A percentile compares a stretch with the other conserved stretches of the same genome.
These are phyloP conservation scores for Myotis yumanensis DNA, from an alignment of 2,113 vertebrate species.

Conservation along the genomic window DNA sequence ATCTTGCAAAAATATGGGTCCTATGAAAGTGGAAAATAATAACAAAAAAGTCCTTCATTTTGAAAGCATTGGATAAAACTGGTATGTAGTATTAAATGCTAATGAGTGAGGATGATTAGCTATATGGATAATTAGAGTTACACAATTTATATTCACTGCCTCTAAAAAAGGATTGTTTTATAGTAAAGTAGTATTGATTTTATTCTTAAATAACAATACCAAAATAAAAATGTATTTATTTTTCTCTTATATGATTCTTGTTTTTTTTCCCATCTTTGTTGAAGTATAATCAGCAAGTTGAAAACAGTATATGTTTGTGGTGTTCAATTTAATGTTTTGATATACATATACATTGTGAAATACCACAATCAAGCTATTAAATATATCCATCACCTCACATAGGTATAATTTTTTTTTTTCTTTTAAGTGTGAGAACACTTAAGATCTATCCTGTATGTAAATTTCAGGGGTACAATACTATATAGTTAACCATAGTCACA, in stretches of 20 bases:
- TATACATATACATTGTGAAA: neutral
- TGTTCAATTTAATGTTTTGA: neutral
- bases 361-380: neutral
- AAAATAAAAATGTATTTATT: slow-evolving; percentile 15
- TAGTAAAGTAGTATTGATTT: neutral
- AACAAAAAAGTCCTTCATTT: neutral
- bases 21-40: neutral
- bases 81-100: slow-evolving; percentile 4
- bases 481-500: neutral
- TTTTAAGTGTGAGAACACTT: neutral
- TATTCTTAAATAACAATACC: neutral
- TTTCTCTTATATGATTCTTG: neutral
- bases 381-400: neutral
- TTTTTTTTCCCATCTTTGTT: slow-evolving; percentile 1
- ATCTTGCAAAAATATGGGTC: neutral
- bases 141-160: neutral
- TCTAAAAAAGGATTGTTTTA: neutral
- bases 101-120: neutral
- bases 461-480: neutral
- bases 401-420: neutral
- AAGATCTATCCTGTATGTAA: neutral
- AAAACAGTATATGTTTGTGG: neutral
- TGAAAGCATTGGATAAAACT: slow-evolving; percentile 4
- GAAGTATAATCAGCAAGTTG: neutral
- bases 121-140: neutral